Conservation (phyloP, 2,113 vertebrate genomes). For the Melanotaenia duboulayi region DNA sequence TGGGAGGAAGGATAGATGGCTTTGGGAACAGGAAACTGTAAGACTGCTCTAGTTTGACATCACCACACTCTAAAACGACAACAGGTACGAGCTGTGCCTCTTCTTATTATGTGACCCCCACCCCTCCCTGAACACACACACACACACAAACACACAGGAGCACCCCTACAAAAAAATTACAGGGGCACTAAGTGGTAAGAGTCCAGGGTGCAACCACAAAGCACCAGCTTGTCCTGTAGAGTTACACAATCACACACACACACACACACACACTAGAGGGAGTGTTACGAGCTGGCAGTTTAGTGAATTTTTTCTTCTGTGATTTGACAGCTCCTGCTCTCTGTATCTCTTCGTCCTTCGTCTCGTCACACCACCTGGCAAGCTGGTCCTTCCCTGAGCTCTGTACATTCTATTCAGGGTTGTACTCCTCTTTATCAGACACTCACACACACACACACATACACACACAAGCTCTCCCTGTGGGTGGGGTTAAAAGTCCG, state of each 20-base stretch:
- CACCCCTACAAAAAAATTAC: slow-evolving; percentile 44
- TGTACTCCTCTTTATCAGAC: slow-evolving; percentile 48
- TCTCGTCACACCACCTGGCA: slow-evolving; percentile 49
- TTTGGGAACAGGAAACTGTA: slow-evolving; percentile 69
- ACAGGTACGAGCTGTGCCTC: slow-evolving; percentile 74
- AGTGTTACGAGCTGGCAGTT: slow-evolving; percentile 76
- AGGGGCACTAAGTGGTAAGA: slow-evolving; percentile 64
- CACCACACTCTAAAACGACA: slow-evolving; percentile 79
- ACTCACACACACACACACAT: slow-evolving; percentile 57
- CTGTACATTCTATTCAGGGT: slow-evolving; percentile 77
- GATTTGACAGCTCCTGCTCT: slow-evolving; percentile 55
- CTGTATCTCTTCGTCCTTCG: slow-evolving; percentile 22
- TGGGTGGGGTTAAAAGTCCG: slow-evolving; percentile 64
- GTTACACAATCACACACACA: slow-evolving; percentile 36
- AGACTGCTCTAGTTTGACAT: slow-evolving; percentile 79
- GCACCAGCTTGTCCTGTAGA: slow-evolving; percentile 65
- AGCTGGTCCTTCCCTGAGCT: slow-evolving; percentile 78
- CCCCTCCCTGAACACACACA: slow-evolving; percentile 6
- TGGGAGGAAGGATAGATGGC: slow-evolving; percentile 48
- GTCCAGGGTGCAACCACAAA: slow-evolving; percentile 69
- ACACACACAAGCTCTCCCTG: slow-evolving; percentile 55
- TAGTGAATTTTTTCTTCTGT: slow-evolving; percentile 66
- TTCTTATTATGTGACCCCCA: slow-evolving; percentile 61
- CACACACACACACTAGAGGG: slow-evolving; percentile 53
- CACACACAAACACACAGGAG: neutral